Evolutionary conservation across 2,113 vertebrate species (phyloP).

Genomic region (Myiopsitta monachus): DNA sequence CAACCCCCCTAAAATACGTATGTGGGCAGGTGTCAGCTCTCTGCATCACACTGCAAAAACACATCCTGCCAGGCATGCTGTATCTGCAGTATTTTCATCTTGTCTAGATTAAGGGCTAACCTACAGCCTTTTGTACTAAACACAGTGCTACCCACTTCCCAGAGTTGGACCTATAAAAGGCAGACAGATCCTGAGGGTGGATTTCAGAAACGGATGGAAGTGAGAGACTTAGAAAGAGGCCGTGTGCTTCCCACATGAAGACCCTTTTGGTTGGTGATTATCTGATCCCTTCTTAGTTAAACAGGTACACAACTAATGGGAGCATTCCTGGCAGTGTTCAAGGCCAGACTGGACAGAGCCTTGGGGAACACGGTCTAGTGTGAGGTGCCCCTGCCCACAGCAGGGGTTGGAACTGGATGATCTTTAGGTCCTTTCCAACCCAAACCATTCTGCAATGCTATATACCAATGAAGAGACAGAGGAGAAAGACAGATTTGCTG

Average conservation of each 20-base stretch:
- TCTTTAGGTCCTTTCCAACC: background rate
- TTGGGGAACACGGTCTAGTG: background rate
- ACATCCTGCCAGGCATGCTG: background rate
- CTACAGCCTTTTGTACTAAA: background rate
- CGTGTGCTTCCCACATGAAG: accelerated
- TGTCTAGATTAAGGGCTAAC: background rate
- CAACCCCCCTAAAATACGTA: accelerated
- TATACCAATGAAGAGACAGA: background rate
- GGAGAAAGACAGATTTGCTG: background rate
- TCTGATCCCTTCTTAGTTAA: background rate
- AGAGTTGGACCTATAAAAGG: background rate
- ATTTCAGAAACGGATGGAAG: background rate
- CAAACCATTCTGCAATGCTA: background rate
- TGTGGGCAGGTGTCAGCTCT: background rate
- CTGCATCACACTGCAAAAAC: background rate
- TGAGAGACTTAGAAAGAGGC: background rate
- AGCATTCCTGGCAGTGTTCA: background rate
- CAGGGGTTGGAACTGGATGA: background rate
- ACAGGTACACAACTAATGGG: background rate
- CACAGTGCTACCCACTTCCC: background rate
- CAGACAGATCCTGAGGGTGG: background rate
- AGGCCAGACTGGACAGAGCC: background rate
- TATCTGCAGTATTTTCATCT: accelerated
- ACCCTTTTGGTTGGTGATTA: background rate
- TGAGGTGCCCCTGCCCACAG: background rate